Percentiles rank a stretch among this genome's conserved stretches.
Evolutionary conservation across 2,113 vertebrate species (phyloP).

Genomic region (Nycticryphes semicollaris): DNA sequence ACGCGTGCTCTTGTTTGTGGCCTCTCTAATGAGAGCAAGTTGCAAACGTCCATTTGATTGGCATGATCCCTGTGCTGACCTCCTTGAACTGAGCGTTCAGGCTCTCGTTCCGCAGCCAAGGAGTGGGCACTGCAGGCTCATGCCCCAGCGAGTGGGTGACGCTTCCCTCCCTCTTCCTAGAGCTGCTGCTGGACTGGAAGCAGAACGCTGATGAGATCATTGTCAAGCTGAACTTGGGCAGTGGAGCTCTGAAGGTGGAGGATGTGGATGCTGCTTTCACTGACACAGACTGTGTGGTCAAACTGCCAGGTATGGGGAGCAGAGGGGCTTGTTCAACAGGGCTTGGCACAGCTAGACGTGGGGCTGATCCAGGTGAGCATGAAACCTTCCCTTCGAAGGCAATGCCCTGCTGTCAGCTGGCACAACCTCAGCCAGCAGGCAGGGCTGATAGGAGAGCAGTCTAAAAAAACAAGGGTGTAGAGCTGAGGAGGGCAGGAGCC

Average conservation of each 20-base stretch:
- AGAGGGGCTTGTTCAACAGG: background rate
- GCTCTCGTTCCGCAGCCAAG: background rate
- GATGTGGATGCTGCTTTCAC: conserved; percentile 86
- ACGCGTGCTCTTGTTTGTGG: background rate
- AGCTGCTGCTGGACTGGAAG: conserved; percentile 93
- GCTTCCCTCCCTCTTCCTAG: conserved; percentile 62
- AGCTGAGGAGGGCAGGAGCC: background rate
- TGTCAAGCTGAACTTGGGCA: conserved; percentile 86
- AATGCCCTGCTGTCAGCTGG: conserved; percentile 9
- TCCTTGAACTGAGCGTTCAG: background rate
- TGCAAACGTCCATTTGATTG: background rate
- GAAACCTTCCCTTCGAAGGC: conserved; percentile 8
- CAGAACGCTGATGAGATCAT: conserved; percentile 92
- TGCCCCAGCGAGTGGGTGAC: background rate
- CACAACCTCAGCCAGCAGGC: background rate
- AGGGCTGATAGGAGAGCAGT: background rate
- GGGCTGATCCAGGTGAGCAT: background rate
- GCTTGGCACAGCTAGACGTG: background rate
- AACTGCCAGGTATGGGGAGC: conserved; percentile 83
- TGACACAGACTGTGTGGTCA: conserved; percentile 85
- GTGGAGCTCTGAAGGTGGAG: conserved; percentile 77
- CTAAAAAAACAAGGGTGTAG: background rate
- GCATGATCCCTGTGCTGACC: background rate
- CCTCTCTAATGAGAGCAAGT: background rate
- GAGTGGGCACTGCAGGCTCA: background rate